Percentiles rank a stretch among this genome's conserved stretches.
phyloP scores from a whole-genome alignment of 2,113 vertebrate species.

The Athene cunicularia region DNA sequence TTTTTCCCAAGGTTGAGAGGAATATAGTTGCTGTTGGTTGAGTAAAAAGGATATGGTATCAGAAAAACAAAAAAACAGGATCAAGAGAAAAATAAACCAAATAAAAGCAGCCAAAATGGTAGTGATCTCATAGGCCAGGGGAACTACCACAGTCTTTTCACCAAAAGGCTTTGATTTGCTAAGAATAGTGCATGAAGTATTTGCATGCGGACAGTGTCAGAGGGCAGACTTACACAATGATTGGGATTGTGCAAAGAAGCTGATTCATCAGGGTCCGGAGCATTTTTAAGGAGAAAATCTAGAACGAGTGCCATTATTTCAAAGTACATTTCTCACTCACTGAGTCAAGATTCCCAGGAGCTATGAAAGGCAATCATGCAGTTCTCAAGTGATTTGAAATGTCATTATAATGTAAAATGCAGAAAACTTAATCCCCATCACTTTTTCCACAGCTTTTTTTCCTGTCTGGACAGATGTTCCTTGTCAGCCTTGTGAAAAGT shows the following conservation, averaged over 20 bases:
- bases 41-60: background rate
- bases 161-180: background rate
- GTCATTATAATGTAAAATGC: constrained; percentile 49
- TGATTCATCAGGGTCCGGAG: background rate
- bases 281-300: constrained; percentile 37
- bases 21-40: background rate
- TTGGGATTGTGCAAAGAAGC: background rate
- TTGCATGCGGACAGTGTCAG: background rate
- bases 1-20: background rate
- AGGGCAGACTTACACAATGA: background rate
- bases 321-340: constrained; percentile 39
- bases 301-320: constrained; percentile 38
- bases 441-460: constrained; percentile 17
- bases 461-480: constrained; percentile 23
- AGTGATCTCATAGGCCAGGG: background rate
- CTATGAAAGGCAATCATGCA: constrained; percentile 21
- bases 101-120: background rate
- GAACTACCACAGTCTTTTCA: background rate
- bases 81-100: background rate
- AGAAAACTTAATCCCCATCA: constrained; percentile 39
- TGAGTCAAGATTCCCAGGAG: constrained; percentile 51
- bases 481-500: constrained; percentile 41
- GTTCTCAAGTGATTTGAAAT: constrained; percentile 43
- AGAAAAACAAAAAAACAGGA: background rate
- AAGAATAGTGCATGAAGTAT: background rate